These are phyloP conservation scores for Cladopsammia gracilis DNA, from an alignment of 64 coral and sea anemone species.

Conservation along the genomic window DNA sequence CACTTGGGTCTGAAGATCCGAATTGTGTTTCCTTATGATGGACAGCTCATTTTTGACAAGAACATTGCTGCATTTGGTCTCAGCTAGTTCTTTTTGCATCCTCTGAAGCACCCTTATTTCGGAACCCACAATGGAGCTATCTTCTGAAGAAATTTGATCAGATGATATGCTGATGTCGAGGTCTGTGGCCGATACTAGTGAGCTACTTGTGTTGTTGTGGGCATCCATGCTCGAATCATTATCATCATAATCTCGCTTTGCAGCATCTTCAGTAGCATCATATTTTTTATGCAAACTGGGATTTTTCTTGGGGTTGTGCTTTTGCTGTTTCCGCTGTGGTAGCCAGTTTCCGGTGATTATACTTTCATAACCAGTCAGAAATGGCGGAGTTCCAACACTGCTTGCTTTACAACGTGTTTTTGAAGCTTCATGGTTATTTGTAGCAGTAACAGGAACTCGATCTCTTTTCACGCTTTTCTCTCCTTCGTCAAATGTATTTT, in stretches of 20 bases:
- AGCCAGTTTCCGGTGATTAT: neutral
- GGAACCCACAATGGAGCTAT: constrained; percentile 37
- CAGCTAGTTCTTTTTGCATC: constrained; percentile 87
- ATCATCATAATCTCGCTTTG: neutral
- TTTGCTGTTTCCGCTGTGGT: neutral
- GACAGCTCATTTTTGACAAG: constrained; percentile 87
- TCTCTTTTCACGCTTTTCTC: neutral
- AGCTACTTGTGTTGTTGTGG: constrained; percentile 67
- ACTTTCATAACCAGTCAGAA: neutral
- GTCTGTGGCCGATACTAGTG: constrained; percentile 77
- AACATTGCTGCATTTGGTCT: constrained; percentile 87
- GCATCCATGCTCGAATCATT: constrained; percentile 59
- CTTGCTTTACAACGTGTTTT: neutral
- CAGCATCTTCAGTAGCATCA: neutral
- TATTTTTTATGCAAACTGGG: neutral
- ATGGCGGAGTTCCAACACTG: neutral
- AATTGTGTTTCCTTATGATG: constrained; percentile 85
- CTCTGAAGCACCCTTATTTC: constrained; percentile 66
- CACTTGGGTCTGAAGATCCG: constrained; percentile 84
- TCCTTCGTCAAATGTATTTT: neutral
- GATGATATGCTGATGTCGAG: constrained; percentile 80
- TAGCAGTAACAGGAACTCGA: neutral
- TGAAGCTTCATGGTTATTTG: neutral
- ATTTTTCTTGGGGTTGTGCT: neutral
- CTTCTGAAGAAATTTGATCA: constrained; percentile 74